Evolutionary conservation across 53 echinoderm and acorn worm species (phyloP).

Genomic region (Zoroaster sp.): DNA sequence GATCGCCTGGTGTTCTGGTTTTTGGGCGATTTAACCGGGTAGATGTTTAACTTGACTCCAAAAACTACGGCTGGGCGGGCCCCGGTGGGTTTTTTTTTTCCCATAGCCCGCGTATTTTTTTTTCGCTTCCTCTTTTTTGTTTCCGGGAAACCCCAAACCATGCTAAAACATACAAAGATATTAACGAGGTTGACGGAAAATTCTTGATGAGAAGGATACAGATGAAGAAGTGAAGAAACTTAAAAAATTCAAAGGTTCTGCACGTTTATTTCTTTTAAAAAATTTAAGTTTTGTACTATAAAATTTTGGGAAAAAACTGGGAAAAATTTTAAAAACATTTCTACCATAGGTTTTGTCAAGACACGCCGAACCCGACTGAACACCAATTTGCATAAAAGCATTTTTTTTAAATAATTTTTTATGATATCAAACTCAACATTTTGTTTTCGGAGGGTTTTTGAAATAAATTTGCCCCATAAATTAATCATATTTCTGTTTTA

Average conservation of each 20-base stretch:
- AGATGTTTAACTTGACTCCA: constrained; percentile 35
- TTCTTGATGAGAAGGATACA: neutral
- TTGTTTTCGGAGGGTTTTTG: too few relatives aligned
- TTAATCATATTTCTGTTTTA: too few relatives aligned
- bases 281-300: too few relatives aligned
- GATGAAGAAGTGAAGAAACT: neutral
- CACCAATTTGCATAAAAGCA: too few relatives aligned
- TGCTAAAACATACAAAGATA: neutral
- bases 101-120: constrained; percentile 34
- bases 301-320: too few relatives aligned
- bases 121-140: constrained; percentile 63
- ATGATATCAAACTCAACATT: too few relatives aligned
- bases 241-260: neutral
- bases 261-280: too few relatives aligned
- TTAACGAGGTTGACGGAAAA: neutral
- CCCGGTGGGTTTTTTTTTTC: constrained; percentile 81
- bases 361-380: too few relatives aligned
- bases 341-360: too few relatives aligned
- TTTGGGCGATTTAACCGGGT: constrained; percentile 79
- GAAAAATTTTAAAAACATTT: too few relatives aligned
- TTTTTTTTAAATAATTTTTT: too few relatives aligned
- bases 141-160: constrained; percentile 44
- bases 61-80: constrained; percentile 80
- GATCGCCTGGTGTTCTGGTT: constrained; percentile 54
- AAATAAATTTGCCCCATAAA: too few relatives aligned